Conservation (phyloP, 2,888 invertebrate genomes). For the Temnothorax rugatulus region DNA sequence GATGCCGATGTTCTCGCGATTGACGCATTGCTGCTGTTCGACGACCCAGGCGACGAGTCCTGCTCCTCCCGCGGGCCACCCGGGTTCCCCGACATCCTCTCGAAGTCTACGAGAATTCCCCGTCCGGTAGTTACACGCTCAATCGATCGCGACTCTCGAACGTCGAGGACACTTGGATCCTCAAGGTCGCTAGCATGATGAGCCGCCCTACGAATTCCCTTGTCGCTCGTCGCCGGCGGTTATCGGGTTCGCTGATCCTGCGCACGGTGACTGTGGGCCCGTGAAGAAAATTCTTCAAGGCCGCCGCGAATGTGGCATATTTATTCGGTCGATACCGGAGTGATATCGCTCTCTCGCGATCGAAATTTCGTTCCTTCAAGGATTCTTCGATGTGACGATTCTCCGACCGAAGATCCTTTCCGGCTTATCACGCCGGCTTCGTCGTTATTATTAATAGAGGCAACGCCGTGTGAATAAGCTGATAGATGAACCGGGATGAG, state of each 20-base stretch:
- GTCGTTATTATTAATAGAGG: conserved; percentile 61
- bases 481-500: conserved; percentile 42
- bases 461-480: conserved; percentile 64
- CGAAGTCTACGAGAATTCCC: neutral
- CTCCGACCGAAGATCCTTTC: neutral
- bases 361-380: conserved; percentile 8
- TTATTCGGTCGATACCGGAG: conserved; percentile 55
- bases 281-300: conserved; percentile 26
- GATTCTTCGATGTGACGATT: neutral
- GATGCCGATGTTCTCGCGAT: conserved; percentile 8
- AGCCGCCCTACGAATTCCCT: neutral
- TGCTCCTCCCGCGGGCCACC: conserved; percentile 73
- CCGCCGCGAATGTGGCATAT: conserved; percentile 10
- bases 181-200: conserved; percentile 38
- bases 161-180: neutral
- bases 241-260: conserved; percentile 45
- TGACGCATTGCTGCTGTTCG: conserved; percentile 61
- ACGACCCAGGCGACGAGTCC: conserved; percentile 75
- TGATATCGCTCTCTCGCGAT: neutral
- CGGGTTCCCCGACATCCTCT: conserved; percentile 65
- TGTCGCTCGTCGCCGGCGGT: neutral
- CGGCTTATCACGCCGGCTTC: conserved; percentile 23
- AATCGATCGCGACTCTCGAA: conserved; percentile 25
- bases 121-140: neutral
- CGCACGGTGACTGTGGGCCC: neutral